Evolutionary conservation across 2,888 invertebrate species (phyloP).

Genomic region (Leptopterna dolabrata): DNA sequence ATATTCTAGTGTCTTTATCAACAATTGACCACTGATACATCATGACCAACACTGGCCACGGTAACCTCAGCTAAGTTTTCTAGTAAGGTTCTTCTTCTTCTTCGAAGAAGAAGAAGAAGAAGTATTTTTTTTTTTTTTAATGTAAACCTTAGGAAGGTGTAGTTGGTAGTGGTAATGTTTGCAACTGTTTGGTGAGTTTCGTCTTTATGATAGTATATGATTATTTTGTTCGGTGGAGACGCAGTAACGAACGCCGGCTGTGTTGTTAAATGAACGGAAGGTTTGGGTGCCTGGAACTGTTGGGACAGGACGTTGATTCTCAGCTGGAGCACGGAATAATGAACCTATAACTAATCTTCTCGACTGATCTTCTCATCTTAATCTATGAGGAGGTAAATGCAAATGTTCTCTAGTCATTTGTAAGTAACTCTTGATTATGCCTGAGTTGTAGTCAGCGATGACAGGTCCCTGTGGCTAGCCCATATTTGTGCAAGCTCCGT

Average conservation of each 20-base stretch:
- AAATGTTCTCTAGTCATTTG: not conserved
- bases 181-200: not conserved
- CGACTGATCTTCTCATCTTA: not conserved
- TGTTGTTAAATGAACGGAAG: not conserved
- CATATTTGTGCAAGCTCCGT: not conserved
- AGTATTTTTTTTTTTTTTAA: too few species aligned
- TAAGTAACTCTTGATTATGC: not conserved
- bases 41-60: not conserved
- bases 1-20: too few species aligned
- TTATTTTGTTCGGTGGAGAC: not conserved
- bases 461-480: not conserved
- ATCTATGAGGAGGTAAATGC: not conserved
- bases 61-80: not conserved
- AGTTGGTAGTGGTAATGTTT: not conserved
- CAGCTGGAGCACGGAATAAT: not conserved
- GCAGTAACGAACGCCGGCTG: not conserved
- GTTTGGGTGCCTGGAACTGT: not conserved
- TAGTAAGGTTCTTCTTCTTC: too few species aligned
- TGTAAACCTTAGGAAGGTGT: not conserved
- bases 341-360: not conserved
- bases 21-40: not conserved
- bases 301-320: not conserved
- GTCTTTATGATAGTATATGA: not conserved
- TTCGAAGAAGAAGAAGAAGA: too few species aligned
- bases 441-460: not conserved